Percentiles rank a stretch among this genome's conserved stretches.
These are phyloP conservation scores for Ridgeia piscesae DNA, from an alignment of 1,140 invertebrate species.

Conservation along the genomic window DNA sequence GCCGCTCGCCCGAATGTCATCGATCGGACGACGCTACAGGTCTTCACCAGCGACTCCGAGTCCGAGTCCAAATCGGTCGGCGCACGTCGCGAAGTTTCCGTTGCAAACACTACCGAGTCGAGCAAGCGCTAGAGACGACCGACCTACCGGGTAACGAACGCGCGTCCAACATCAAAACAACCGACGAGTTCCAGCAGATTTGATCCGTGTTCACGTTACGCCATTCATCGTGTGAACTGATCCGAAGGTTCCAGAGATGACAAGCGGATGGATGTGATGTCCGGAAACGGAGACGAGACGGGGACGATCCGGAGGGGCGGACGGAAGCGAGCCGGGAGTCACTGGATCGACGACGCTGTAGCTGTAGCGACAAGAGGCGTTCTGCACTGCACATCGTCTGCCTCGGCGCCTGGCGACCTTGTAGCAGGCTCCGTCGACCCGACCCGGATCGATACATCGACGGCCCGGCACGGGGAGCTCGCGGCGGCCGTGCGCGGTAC, in stretches of 20 bases:
- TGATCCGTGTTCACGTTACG: not conserved
- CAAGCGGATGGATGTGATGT: not conserved
- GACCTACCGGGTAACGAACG: not conserved
- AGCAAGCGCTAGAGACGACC: not conserved
- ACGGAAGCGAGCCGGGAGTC: no score
- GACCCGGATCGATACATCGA: not conserved
- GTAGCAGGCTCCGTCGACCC: not conserved
- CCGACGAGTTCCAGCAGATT: not conserved
- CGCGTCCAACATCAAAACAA: not conserved
- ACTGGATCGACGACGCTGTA: not conserved
- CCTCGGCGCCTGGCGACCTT: not conserved
- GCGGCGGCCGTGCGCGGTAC: not conserved
- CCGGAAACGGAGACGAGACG: not conserved
- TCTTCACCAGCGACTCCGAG: not conserved
- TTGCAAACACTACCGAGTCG: not conserved
- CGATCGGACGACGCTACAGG: not conserved
- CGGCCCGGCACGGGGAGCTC: not conserved
- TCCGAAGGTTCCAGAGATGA: no score
- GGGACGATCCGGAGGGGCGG: no score
- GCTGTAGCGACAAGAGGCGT: not conserved
- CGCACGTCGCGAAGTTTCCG: not conserved
- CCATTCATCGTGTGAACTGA: not conserved
- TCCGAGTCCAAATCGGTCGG: not conserved
- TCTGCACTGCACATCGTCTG: not conserved
- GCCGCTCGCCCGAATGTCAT: not conserved